Evolutionary conservation across 2,797 vertebrate genomes (phyloP), one percentile per base, ranked within the genome.

Genomic region (Melanotaenia parkinsoni): DNA sequence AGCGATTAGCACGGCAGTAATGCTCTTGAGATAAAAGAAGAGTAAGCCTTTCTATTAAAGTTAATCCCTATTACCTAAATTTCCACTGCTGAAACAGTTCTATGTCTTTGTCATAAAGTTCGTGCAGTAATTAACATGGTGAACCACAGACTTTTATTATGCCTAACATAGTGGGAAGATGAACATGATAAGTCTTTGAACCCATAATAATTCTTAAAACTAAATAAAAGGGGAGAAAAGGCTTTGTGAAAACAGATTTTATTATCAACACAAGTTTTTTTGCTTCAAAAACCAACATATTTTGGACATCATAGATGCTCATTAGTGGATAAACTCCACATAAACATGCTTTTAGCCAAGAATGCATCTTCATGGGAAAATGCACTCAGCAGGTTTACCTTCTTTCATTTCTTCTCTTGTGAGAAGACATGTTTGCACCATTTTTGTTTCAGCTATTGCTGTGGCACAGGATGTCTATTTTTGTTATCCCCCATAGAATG

Each of bases 381-480:
- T 81, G 88, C 69, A 81, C 74, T 65, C 63, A 60, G 54, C 63
- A 62, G 77, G 74, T 87, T 82, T 79, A 83, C 77, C 77, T 81
- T 71, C 75, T 71, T 74, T 62, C 47, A 24, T 13, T 28, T 76
- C 53, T 60, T 73, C 58, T 84, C 82, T 81, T 76, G 62, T 67
- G 82, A 87, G 79, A 72, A 74, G 66, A 83, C 43, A 35, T 64
- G 58, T 87, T 86, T 80, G 67, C 81, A 87, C 68, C 47, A 50
- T 80, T 86, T 73, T 56, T 69, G 69, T 81, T 86, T 82, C 70
- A 74, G 76, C 79, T 76, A 68, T 71, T 72, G 68, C 72, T 66
- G 61, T 51, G 56, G 63, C 68, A 40, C 70, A 65, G 33, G 51
- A 64, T 64, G 75, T 84, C 84, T 92, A 89, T 91, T 92, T 92